Evolutionary conservation across 2,797 vertebrate genomes (phyloP), one percentile per base, ranked within the genome.

Genomic region (Arnoldichthys spilopterus): DNA sequence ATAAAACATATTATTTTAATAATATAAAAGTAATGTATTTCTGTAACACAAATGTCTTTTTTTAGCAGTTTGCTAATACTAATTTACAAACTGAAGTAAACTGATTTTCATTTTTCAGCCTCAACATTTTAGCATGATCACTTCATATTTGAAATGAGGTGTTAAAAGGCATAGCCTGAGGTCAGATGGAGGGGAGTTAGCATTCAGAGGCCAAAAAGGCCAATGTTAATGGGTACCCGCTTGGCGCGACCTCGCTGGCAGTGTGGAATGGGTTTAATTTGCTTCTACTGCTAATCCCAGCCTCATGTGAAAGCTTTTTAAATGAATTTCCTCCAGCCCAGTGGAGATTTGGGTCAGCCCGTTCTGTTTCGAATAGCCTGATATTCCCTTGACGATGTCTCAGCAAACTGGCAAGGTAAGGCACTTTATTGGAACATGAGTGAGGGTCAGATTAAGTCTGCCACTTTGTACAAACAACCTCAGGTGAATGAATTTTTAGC

Each of bases 321-420:
- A 84, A 74, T 78, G 24, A 74, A 77, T 84, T 86, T 74, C 62
- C 76, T 83, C 81, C 78, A 79, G 83, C 63, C 77, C 73, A 74
- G 53, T 79, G 78, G 70, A 86, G 81, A 86, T 84, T 79, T 78
- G 71, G 79, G 81, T 83, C 77, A 84, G 78, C 54, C 59, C 3
- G 54, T 7, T 7, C 45, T 32, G 22, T 73, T 59, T 73, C 26
- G 43, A 71, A 67, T 37, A 73, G 20, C 67, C 56, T 13, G 6
- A 40, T 77, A 78, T 74, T 82, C 69, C 69, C 69, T 26, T 30
- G 28, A 20, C 73, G 32, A 77, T 79, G 78, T 67, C 72, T 76
- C 75, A 81, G 82, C 80, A 62, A 64, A 76, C 72, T 61, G 70
- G 66, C 59, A 61, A 24, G 54, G 62, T 51, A 54, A 73, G 61